Conservation (phyloP, 2,113 vertebrate species). For the Melanostigma gelatinosum region DNA sequence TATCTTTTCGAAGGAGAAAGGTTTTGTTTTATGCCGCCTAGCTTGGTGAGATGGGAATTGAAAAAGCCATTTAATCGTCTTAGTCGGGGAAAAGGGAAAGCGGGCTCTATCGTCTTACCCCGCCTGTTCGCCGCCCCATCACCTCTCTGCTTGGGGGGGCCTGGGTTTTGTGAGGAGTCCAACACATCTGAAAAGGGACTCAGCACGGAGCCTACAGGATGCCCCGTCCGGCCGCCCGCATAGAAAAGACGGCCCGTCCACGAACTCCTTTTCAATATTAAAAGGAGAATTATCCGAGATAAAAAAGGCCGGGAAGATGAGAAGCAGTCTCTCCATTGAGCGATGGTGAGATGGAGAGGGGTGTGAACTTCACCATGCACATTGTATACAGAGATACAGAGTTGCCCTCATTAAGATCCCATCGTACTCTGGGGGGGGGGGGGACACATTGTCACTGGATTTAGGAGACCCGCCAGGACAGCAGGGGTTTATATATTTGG, state of each 20-base stretch:
- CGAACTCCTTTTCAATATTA: conserved; percentile 80
- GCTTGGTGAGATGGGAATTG: conserved; percentile 74
- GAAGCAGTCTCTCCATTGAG: conserved; percentile 65
- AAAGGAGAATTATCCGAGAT: conserved; percentile 65
- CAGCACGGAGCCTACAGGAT: conserved; percentile 76
- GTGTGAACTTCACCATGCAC: conserved; percentile 55
- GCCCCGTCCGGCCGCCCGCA: conserved; percentile 54
- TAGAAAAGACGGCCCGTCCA: conserved; percentile 70
- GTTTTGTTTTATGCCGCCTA: conserved; percentile 77
- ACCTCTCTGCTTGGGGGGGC: conserved; percentile 67
- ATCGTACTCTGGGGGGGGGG: conserved; percentile 41
- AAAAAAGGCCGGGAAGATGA: conserved; percentile 59
- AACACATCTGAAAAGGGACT: conserved; percentile 70
- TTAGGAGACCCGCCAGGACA: conserved; percentile 59
- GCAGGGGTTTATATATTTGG: conserved; percentile 64
- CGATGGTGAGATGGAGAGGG: conserved; percentile 47
- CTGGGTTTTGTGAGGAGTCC: conserved; percentile 74
- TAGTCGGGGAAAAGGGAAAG: conserved; percentile 69
- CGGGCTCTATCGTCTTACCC: conserved; percentile 57
- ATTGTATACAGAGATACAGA: conserved; percentile 47
- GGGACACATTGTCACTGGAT: conserved; percentile 61
- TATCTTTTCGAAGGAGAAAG: conserved; percentile 59
- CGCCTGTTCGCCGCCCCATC: conserved; percentile 65
- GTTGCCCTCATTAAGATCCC: conserved; percentile 74
- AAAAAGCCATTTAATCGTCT: conserved; percentile 82